phyloP scores from a whole-genome alignment of 2,797 vertebrate genomes.

The Centroberyx gerrardi region DNA sequence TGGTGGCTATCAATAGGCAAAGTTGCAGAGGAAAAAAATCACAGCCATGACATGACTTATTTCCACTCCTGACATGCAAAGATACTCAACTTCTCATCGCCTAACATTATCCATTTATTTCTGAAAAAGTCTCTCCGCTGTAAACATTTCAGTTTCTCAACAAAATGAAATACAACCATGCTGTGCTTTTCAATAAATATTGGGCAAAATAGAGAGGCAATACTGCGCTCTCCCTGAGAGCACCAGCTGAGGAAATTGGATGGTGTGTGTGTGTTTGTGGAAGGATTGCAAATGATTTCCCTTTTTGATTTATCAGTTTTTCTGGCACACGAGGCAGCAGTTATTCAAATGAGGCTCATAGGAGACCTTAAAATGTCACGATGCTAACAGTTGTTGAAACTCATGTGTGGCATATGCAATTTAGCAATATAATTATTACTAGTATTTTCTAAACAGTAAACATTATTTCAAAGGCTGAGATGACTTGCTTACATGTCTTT shows the following conservation, averaged over 20 bases:
- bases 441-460: not conserved
- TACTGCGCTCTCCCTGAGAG: constrained; percentile 35
- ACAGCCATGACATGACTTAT: constrained; percentile 35
- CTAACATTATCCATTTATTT: constrained; percentile 45
- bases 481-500: too few relatives aligned
- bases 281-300: constrained; percentile 64
- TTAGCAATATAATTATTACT: constrained; percentile 24
- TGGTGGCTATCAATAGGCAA: constrained; percentile 37
- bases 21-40: constrained; percentile 51
- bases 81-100: constrained; percentile 38
- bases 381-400: constrained; percentile 36
- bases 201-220: constrained; percentile 48
- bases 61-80: constrained; percentile 40
- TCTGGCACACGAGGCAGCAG: constrained; percentile 39
- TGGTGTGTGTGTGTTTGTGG: constrained; percentile 54
- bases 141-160: constrained; percentile 67
- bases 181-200: constrained; percentile 68
- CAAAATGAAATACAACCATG: constrained; percentile 65
- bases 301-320: constrained; percentile 68
- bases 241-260: constrained; percentile 56
- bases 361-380: constrained; percentile 47
- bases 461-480: not conserved
- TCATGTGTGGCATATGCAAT: constrained; percentile 31
- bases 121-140: constrained; percentile 47
- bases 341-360: constrained; percentile 49